Percentiles rank a stretch among this genome's conserved stretches.
Evolutionary conservation across 1,140 invertebrate genomes (phyloP).

Genomic region (Dufourea novaeangliae): DNA sequence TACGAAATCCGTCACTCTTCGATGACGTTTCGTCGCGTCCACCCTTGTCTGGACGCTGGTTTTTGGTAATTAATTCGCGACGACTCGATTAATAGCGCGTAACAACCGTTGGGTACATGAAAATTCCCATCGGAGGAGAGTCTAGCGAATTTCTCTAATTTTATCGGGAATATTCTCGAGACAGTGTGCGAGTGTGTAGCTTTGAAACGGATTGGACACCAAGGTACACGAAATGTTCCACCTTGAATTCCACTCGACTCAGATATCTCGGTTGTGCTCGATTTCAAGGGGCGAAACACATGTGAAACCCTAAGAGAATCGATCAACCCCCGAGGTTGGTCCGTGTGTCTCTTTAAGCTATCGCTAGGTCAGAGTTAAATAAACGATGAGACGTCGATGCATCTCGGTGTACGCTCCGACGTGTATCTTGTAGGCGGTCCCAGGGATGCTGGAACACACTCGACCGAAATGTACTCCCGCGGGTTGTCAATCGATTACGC

Average conservation of each 20-base stretch:
- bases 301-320: neutral
- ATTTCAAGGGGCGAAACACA: neutral
- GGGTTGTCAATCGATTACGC: neutral
- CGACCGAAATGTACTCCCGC: neutral
- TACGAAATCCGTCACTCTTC: neutral
- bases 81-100: neutral
- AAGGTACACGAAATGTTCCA: no score
- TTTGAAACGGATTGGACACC: neutral
- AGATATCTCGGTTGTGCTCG: neutral
- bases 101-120: no score
- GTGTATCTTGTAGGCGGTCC: no score
- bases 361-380: conserved; percentile 33
- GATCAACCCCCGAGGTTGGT: neutral
- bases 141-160: no score
- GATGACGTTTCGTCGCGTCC: neutral
- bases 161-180: no score
- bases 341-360: neutral
- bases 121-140: no score
- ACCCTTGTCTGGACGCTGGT: neutral
- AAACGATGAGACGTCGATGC: conserved; percentile 32
- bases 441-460: neutral
- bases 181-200: no score
- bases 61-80: neutral
- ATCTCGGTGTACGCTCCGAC: neutral
- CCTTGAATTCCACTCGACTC: neutral